Conservation (phyloP, 1,140 invertebrate genomes). For the Platyura marginata region DNA sequence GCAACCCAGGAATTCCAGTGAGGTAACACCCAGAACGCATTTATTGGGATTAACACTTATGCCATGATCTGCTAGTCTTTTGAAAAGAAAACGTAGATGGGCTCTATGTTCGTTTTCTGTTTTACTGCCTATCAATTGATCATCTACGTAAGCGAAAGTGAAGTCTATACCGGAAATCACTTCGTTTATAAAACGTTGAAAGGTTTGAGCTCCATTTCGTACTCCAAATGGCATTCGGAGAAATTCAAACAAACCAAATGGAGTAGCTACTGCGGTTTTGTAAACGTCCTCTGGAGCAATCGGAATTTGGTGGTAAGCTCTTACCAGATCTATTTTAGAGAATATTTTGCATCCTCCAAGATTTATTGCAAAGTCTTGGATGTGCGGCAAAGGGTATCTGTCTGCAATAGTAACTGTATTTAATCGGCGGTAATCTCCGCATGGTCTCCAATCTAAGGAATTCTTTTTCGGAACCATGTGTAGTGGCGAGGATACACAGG, state of each 20-base stretch:
- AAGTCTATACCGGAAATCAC: conserved; percentile 17
- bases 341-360: conserved; percentile 24
- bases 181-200: conserved; percentile 30
- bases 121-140: conserved; percentile 18
- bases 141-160: conserved; percentile 17
- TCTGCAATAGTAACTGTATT: conserved; percentile 23
- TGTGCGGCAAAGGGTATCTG: conserved; percentile 14
- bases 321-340: conserved; percentile 25
- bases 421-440: conserved; percentile 26
- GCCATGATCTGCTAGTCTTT: conserved; percentile 6
- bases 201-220: conserved; percentile 20
- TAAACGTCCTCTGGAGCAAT: conserved; percentile 15
- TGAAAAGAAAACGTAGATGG: conserved; percentile 10
- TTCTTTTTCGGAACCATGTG: conserved; percentile 24
- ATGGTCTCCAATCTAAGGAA: conserved; percentile 17
- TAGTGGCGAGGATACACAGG: conserved; percentile 25
- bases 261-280: conserved; percentile 21
- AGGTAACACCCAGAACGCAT: conserved; percentile 10
- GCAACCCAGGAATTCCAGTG: conserved; percentile 11
- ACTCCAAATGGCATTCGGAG: conserved; percentile 20
- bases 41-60: conserved; percentile 12
- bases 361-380: conserved; percentile 14
- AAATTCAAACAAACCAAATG: conserved; percentile 18
- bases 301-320: conserved; percentile 29
- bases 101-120: conserved; percentile 11